Base-by-base conservation (phyloP, 2,888 invertebrate genomes). In the Lacanobia wlatinum region DNA sequence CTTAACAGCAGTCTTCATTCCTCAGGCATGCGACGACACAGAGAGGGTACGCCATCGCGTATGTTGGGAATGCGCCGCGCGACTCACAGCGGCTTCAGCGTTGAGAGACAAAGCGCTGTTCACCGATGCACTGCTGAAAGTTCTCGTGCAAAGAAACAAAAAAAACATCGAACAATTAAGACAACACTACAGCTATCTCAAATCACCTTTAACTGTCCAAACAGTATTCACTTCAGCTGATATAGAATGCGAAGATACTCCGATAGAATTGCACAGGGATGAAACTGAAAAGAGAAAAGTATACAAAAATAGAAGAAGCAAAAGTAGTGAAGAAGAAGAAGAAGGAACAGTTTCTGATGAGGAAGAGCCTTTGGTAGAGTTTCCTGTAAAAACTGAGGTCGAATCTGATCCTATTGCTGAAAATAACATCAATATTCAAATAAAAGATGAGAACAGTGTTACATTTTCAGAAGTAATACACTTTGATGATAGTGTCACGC, bases 21-120 rank as follows among this genome's bases (percentile, higher is more conserved):
- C 2, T 12, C 50, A 73, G 73, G 56, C 6, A 43, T 10, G n/a
- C 34, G 18, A 53, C 16, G 8, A 46, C 2, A 18, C 38, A 0
- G 46, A 14, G 9, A 8, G 14, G 1, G 14, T 0, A 50, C 23
- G 12, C 14, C 34, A 56, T 8, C 12, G 28, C 8, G 14, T 75
- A 2, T 75, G 75, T 28, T 75, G 79, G 79, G 75, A 75, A 1
- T 75, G 75, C 9, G 38, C 60, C 12, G 60, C 79, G 0, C 60
- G 75, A 0, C 79, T 75, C 0, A 18, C 10, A 50, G 60, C 79
- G 4, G 79, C 79, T 28, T 40, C 72, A 9, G 5, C 50, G 0
- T 75, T 75, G 18, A 75, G 43, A 21, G 55, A 78, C 6, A 75
- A 75, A 46, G 75, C 75, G n/a, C 48, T 79, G 1, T 12, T 72